Evolutionary conservation across 2,888 invertebrate species (phyloP).

Genomic region (Calameuta idolon): DNA sequence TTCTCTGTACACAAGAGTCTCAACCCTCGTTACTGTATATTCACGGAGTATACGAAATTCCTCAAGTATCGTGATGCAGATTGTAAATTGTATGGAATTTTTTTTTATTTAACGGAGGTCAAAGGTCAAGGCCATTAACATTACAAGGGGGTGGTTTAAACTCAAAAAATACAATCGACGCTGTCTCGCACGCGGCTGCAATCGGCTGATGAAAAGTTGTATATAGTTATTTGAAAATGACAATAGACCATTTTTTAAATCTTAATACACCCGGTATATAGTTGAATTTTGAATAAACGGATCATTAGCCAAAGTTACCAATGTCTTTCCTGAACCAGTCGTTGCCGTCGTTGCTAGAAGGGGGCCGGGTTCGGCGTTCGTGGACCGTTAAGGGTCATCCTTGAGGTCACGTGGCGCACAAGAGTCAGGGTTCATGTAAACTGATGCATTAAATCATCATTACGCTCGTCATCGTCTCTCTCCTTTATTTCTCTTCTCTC

Average conservation of each 20-base stretch:
- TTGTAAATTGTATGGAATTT: not conserved
- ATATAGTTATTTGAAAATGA: not conserved
- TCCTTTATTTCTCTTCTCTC: not conserved
- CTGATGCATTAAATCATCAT: slow-evolving; percentile 40
- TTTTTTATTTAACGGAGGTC: not conserved
- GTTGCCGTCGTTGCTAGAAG: not conserved
- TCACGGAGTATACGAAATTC: not conserved
- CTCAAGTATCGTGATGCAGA: not conserved
- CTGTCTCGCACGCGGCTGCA: too few relatives aligned
- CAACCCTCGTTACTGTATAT: not conserved
- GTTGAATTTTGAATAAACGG: not conserved
- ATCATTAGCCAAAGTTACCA: slow-evolving; percentile 1
- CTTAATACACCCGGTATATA: not conserved
- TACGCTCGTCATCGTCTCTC: slow-evolving; percentile 16
- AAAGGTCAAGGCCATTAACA: not conserved
- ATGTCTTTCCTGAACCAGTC: not conserved
- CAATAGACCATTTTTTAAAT: not conserved
- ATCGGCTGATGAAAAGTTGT: not conserved
- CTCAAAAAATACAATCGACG: too few relatives aligned
- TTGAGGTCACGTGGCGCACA: slow-evolving; percentile 34
- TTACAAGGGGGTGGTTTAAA: not conserved
- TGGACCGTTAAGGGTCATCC: slow-evolving; percentile 15
- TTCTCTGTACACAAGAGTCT: not conserved
- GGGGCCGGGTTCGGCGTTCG: not conserved
- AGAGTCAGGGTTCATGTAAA: slow-evolving; percentile 49